Evolutionary conservation across 2,113 vertebrate genomes (phyloP), one percentile per base, ranked within the genome.

Genomic region (Melanotaenia duboulayi): DNA sequence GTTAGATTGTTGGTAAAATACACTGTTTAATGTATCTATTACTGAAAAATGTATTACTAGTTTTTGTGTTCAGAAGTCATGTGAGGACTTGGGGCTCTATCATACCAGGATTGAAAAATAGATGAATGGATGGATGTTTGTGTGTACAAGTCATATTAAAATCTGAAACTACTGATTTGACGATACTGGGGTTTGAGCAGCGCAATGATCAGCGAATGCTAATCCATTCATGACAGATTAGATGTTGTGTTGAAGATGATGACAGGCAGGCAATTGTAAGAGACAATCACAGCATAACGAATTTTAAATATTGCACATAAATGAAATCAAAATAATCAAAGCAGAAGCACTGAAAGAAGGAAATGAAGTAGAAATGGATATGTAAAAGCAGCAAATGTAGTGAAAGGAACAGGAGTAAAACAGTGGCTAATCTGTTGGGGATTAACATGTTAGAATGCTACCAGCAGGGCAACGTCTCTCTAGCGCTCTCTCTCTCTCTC

Each of bases 381-480:
- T 16, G 62, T 25, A 37, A 74, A 74, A 37, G 51, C 49, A 23
- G 19, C 19, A 70, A 56, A 75, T 55, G 7, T 13, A 37, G 25
- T 28, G 25, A 25, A 61, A 37, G 7, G 52, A 58, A 42, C 23
- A 32, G 50, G 44, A 61, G 20, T 80, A 54, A 83, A 76, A 82
- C 40, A 55, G n/a, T 44, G 24, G 75, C 58, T 88, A 87, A 86
- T 83, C 87, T 85, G 48, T 58, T 24, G 52, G 77, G 81, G 84
- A 90, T 89, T 90, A 86, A 71, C 69, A 75, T 66, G 62, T 83
- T 60, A 74, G 63, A 77, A 69, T 48, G 67, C 55, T 67, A 62
- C 78, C 76, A 78, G n/a, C 61, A 75, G 57, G 37, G 64, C 57
- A 56, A 74, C 46, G 7, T n/a, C n/a, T n/a, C n/a, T n/a, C n/a